Evolutionary conservation across 2,888 invertebrate species (phyloP), one percentile per base, ranked within the genome.

Genomic region (Phania funesta): DNA sequence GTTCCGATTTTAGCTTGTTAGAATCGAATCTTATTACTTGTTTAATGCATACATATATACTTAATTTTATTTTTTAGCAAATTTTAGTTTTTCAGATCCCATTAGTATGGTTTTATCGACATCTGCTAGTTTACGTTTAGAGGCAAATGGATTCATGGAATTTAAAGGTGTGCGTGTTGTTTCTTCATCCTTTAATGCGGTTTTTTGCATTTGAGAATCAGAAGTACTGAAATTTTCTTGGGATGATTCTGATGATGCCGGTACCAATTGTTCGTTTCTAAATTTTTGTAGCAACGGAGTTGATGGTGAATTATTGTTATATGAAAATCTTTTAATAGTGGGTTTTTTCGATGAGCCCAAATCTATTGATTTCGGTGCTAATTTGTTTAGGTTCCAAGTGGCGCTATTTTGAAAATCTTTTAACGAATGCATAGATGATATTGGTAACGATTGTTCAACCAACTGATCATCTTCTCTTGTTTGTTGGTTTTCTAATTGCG

Each of bases 301-400:
- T 8, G 71, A 48, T 38, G 70, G 35, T 0, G 84, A 80, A 13
- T 58, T 78, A 46, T 76, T 74, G 7, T 60, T 89, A 50, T 0
- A 87, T 85, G 92, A 91, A 81, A 92, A 92, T 74, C 93, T 93
- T 84, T 91, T 93, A 67, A 93, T 92, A 0, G 93, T 92, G 83
- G 93, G 92, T 24, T 93, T 88, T 76, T 89, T 91, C 5, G 87
- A 84, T 8, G 86, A 85, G 67, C 87, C 89, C 7, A 90, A 78
- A 44, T 89, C 88, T 86, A 91, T 90, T 2, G 88, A 83, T 84
- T 89, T 90, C 3, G 89, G 89, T 0, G 88, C 88, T 18, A 88
- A 35, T 38, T 85, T 88, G 3, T 84, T 84, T 0, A 78, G 71
- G 2, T 84, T 84, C 0, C 84, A 29, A 3, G 83, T 73, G 13